Evolutionary conservation across 2,113 vertebrate genomes (phyloP).

Genomic region (Arothron firmamentum): DNA sequence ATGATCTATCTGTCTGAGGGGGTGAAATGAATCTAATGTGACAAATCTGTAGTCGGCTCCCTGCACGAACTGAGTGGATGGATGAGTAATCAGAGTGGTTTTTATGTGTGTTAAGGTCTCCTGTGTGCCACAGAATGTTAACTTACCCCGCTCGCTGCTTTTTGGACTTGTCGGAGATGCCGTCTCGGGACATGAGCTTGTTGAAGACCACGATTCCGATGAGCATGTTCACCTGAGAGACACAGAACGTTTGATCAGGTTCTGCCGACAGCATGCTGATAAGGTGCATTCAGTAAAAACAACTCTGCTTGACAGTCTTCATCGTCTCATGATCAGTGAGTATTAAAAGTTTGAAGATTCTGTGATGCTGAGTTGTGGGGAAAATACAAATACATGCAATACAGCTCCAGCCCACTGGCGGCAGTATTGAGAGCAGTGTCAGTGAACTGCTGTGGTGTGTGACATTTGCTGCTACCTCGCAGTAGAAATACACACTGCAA

Average conservation of each 20-base stretch:
- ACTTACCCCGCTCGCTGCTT: constrained; percentile 98
- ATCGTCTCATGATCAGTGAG: too few species aligned
- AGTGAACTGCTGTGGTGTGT: too few species aligned
- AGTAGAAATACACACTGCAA: too few species aligned
- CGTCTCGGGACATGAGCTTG: constrained; percentile 97
- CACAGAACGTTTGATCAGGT: constrained; percentile 8
- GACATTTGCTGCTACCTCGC: too few species aligned
- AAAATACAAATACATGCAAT: too few species aligned
- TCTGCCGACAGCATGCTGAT: too few species aligned
- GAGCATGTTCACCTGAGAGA: constrained; percentile 93
- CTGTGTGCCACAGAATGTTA: constrained; percentile 6
- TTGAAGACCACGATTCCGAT: constrained; percentile 98
- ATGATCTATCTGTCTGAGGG: constrained; percentile 26
- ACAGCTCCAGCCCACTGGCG: too few species aligned
- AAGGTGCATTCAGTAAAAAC: too few species aligned
- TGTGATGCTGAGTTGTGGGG: too few species aligned
- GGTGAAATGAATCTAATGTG: constrained; percentile 24
- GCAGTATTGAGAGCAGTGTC: too few species aligned
- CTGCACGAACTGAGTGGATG: constrained; percentile 5
- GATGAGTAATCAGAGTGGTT: constrained; percentile 1
- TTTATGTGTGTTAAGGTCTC: not conserved
- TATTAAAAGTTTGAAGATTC: too few species aligned
- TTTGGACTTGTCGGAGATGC: constrained; percentile 99
- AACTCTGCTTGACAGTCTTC: too few species aligned
- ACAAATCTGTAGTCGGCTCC: constrained; percentile 18